Percentiles rank a stretch among this genome's conserved stretches.
Evolutionary conservation across 1,140 invertebrate species (phyloP).

Genomic region (Calosoma granatense): DNA sequence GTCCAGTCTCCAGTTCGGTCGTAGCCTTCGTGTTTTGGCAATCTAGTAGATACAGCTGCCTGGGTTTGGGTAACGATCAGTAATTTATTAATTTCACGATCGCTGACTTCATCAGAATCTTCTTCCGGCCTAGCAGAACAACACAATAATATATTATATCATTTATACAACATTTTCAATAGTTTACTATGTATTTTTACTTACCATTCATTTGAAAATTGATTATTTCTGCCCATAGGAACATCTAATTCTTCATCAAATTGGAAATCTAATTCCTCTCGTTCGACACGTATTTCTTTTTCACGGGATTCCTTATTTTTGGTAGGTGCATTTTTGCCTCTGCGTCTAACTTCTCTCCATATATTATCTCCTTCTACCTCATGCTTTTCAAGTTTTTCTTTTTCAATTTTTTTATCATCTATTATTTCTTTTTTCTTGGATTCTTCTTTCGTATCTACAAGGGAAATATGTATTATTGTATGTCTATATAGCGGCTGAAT

Average conservation of each 20-base stretch:
- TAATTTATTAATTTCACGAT: conserved; percentile 88
- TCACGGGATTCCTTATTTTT: conserved; percentile 29
- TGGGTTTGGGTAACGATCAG: conserved; percentile 88
- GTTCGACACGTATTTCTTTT: conserved; percentile 33
- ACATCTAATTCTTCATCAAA: conserved; percentile 86
- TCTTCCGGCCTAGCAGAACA: conserved; percentile 44
- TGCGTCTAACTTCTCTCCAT: conserved; percentile 30
- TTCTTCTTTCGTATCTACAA: conserved; percentile 15
- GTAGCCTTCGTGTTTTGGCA: conserved; percentile 76
- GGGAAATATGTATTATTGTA: too few relatives aligned
- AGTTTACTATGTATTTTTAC: conserved; percentile 11
- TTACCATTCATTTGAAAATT: conserved; percentile 61
- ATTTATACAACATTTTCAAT: conserved; percentile 13
- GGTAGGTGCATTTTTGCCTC: conserved; percentile 31
- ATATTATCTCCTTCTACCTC: conserved; percentile 20
- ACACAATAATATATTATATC: conserved; percentile 15
- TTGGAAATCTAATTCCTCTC: conserved; percentile 90
- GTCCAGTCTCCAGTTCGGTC: conserved; percentile 80
- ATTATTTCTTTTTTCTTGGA: conserved; percentile 14
- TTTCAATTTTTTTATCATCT: conserved; percentile 13
- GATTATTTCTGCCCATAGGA: conserved; percentile 66
- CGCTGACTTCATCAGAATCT: conserved; percentile 83
- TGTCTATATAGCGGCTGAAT: too few relatives aligned
- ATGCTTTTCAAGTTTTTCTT: conserved; percentile 10
- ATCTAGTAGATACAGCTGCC: conserved; percentile 35